Base-by-base conservation (phyloP, 2,113 vertebrate genomes). In the Tupaia chinensis region DNA sequence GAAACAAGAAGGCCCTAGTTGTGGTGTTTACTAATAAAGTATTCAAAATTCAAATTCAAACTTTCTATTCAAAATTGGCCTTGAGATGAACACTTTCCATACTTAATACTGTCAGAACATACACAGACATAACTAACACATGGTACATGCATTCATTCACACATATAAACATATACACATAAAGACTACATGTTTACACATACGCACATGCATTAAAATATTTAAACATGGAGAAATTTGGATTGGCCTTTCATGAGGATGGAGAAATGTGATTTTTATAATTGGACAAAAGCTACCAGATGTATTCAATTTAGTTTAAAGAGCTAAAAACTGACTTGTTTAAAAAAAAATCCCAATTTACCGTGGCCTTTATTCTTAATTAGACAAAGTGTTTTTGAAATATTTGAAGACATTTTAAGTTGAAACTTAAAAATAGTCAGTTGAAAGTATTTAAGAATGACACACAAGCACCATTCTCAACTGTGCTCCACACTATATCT, bases 311-410 rank as follows among this genome's bases (percentile, higher is more conserved):
- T 58, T 70, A 94, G 20, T 72, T 87, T 95, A 85, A 63, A 93
- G 34, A 88, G 15, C 27, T 66, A 25, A 93, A 95, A 91, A 66
- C 11, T 80, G 60, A 44, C 61, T 85, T 83, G 11, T 97, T 91
- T 66, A 61, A 84, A 65, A 32, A 93, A 90, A 91, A 87, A 25
- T 13, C 17, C 34, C 17, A 88, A 81, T 54, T 94, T 66, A 4
- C 66, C 65, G 34, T 78, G 44, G 34, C 32, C 69, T 97, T 97
- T 96, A 90, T 96, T 93, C 56, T 97, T 96, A 93, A 44, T 86
- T 92, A 96, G 76, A 85, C 89, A 69, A 96, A 95, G 86, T 97
- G 95, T 93, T 65, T 97, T 97, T 94, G 83, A 94, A 0, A 10
- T 87, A 85, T 92, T 87, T 96, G 76, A 97, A 97, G 94, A 80